Evolutionary conservation across 2,797 vertebrate species (phyloP), one percentile per base, ranked within the genome.

Genomic region (Cossypha heuglini): DNA sequence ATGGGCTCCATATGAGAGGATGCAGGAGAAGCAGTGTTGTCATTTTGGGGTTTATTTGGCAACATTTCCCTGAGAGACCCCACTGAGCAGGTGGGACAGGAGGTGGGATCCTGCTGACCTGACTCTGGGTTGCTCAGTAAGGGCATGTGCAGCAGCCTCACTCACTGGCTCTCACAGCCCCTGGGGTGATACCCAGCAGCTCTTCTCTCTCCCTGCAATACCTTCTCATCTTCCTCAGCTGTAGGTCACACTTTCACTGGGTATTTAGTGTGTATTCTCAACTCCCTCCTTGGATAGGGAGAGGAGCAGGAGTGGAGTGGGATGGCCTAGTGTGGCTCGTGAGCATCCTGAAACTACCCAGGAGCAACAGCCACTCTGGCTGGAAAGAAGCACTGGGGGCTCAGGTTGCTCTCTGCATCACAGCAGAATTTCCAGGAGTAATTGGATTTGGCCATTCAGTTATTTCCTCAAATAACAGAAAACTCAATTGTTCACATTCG

Each of bases 381-480:
- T 1, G 0, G 16, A 73, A 63, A 48, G 71, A 82, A 80, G 12
- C 3, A 40, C 11, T 28, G 0, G 0, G 25, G 48, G 28, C 48
- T 89, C 42, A 22, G 1, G 1, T 51, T 38, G 49, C 13, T 62
- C 40, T 72, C 78, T 38, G 63, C 57, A 33, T 35, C 4, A 3
- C 40, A 35, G 75, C 37, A 69, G 73, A 45, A 45, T 54, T 91
- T 93, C 64, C 57, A 91, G 69, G 26, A 80, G 45, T 77, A 77
- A 95, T 94, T 93, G 26, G 19, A 62, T 96, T 94, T 94, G 67
- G 48, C 78, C 25, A 6, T 71, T 91, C 75, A 52, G 92, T 59
- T 67, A 74, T 72, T 91, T 79, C 82, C 76, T 90, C 88, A 80
- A 93, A 86, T 86, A 86, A 49, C 14, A 38, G 68, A 77, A 93